Conservation (phyloP, 1,140 invertebrate species). For the Andricus grossulariae region DNA sequence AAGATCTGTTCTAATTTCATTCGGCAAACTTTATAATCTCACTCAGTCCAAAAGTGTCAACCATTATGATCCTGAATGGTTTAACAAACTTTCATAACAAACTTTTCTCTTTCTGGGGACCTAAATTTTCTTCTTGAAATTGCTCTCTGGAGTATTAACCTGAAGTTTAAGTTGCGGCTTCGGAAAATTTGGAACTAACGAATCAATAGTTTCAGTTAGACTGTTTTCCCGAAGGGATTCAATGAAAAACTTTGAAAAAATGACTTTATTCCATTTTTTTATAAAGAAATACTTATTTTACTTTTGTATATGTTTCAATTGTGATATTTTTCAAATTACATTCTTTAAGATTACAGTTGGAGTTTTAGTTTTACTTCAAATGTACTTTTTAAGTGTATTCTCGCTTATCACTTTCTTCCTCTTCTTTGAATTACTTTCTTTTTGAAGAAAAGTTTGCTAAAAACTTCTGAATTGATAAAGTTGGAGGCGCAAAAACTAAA, state of each 20-base stretch:
- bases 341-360: too few species aligned
- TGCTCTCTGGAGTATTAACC: constrained; percentile 18
- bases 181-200: background rate
- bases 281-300: too few species aligned
- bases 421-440: too few species aligned
- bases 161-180: constrained; percentile 10
- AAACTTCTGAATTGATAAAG: too few species aligned
- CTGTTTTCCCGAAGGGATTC: background rate
- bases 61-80: constrained; percentile 1
- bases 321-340: too few species aligned
- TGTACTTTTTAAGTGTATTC: too few species aligned
- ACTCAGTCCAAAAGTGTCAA: constrained; percentile 10
- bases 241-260: background rate
- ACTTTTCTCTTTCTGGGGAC: constrained; percentile 9
- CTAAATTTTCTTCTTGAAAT: constrained; percentile 15
- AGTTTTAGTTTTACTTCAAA: too few species aligned
- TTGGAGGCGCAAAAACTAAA: too few species aligned
- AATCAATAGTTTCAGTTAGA: constrained; percentile 16
- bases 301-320: too few species aligned
- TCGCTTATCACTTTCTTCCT: too few species aligned
- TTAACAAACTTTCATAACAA: constrained; percentile 19
- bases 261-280: background rate
- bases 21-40: constrained; percentile 14
- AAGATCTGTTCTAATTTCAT: background rate
- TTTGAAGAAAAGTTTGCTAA: too few species aligned